These are phyloP conservation scores for Syndactyla subalaris DNA, from an alignment of 2,797 vertebrate species.

Conservation along the genomic window DNA sequence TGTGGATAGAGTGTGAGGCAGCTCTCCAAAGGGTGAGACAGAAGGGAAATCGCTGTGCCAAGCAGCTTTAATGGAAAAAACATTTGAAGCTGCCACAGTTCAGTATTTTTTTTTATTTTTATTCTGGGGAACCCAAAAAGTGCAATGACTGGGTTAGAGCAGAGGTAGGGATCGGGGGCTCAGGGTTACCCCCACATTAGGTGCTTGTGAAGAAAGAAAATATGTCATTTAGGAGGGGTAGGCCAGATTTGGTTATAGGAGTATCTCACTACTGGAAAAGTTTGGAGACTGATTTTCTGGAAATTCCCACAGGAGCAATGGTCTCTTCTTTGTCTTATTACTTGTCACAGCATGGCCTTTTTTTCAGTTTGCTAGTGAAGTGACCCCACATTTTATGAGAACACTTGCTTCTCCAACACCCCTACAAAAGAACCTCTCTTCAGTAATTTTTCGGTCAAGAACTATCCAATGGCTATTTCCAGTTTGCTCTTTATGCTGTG, in stretches of 20 bases:
- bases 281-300: not conserved
- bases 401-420: not conserved
- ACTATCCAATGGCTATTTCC: not conserved
- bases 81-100: not conserved
- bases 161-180: not conserved
- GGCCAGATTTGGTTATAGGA: not conserved
- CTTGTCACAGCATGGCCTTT: not conserved
- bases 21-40: conserved; percentile 15
- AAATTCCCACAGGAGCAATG: not conserved
- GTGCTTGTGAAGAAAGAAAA: not conserved
- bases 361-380: not conserved
- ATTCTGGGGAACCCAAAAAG: not conserved
- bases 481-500: not conserved
- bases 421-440: not conserved
- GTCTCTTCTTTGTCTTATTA: not conserved
- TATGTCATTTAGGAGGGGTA: not conserved
- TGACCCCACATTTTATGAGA: not conserved
- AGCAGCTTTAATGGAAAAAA: conserved; percentile 33
- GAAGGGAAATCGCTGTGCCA: not conserved
- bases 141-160: not conserved
- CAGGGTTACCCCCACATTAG: not conserved
- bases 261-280: not conserved
- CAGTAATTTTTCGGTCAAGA: not conserved
- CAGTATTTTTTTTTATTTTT: not conserved
- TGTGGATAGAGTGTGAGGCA: conserved; percentile 1